Percentiles rank a stretch among this genome's conserved stretches.
Evolutionary conservation across 2,113 vertebrate species (phyloP).

Genomic region (Calcarius ornatus): DNA sequence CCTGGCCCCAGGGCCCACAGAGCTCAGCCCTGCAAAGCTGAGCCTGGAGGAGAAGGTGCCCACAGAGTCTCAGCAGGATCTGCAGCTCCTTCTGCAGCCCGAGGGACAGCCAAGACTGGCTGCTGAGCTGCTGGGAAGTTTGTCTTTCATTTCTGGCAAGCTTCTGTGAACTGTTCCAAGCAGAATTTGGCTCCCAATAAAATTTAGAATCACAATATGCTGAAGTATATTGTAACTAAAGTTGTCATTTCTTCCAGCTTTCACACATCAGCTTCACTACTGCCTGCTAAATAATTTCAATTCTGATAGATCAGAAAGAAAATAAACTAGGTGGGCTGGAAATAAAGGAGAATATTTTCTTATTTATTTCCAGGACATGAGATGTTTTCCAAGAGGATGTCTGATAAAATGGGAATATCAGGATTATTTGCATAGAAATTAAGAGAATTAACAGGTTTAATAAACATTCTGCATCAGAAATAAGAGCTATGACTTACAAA

Average conservation of each 20-base stretch:
- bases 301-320: neutral
- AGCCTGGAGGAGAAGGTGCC: neutral
- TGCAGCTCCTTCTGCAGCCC: neutral
- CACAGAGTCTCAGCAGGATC: neutral
- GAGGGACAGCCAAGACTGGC: neutral
- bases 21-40: neutral
- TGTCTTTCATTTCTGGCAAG: neutral
- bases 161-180: constrained; percentile 1
- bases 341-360: neutral
- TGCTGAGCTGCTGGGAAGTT: neutral
- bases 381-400: neutral
- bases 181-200: constrained; percentile 1
- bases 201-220: constrained; percentile 21
- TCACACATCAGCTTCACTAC: constrained; percentile 33
- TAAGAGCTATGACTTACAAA: neutral
- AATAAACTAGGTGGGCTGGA: neutral
- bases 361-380: neutral
- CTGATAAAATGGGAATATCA: neutral
- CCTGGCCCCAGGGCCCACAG: neutral
- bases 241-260: constrained; percentile 34
- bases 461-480: neutral
- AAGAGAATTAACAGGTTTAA: neutral
- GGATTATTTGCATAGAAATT: neutral
- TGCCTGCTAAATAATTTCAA: constrained; percentile 13
- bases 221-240: constrained; percentile 15